Percentiles rank a stretch among this genome's conserved stretches.
Evolutionary conservation across 2,113 vertebrate species (phyloP).

Genomic region (Patagioenas fasciata): DNA sequence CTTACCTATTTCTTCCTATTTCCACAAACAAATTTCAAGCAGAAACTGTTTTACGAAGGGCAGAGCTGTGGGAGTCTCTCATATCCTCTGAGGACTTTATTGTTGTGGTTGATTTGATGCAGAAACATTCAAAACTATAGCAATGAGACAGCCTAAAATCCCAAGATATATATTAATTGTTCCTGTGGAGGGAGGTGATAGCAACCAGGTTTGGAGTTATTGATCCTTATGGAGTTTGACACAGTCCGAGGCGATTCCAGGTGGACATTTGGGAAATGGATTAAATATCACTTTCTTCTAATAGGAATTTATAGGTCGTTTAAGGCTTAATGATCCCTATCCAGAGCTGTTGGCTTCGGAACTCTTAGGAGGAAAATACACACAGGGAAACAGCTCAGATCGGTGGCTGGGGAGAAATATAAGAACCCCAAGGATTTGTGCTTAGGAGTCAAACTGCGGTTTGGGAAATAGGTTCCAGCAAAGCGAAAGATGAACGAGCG

Average conservation of each 20-base stretch:
- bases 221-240: background rate
- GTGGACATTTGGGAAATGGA: background rate
- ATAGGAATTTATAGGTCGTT: constrained; percentile 20
- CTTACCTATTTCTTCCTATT: background rate
- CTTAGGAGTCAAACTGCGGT: background rate
- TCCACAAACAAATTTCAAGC: background rate
- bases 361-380: background rate
- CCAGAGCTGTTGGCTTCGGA: background rate
- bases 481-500: background rate
- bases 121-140: background rate
- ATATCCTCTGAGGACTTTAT: background rate
- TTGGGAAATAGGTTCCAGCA: background rate
- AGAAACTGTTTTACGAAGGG: background rate
- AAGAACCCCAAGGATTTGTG: background rate
- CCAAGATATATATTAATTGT: background rate
- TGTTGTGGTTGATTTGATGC: background rate
- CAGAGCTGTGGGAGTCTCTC: background rate
- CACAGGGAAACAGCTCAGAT: background rate
- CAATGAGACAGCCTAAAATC: background rate
- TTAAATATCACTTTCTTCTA: background rate
- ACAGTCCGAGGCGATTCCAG: background rate
- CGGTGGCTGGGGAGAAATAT: background rate
- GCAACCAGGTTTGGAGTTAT: background rate
- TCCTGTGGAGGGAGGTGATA: background rate
- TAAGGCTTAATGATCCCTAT: background rate